phyloP scores from a whole-genome alignment of 2,113 vertebrate species.

The Theristicus caerulescens region DNA sequence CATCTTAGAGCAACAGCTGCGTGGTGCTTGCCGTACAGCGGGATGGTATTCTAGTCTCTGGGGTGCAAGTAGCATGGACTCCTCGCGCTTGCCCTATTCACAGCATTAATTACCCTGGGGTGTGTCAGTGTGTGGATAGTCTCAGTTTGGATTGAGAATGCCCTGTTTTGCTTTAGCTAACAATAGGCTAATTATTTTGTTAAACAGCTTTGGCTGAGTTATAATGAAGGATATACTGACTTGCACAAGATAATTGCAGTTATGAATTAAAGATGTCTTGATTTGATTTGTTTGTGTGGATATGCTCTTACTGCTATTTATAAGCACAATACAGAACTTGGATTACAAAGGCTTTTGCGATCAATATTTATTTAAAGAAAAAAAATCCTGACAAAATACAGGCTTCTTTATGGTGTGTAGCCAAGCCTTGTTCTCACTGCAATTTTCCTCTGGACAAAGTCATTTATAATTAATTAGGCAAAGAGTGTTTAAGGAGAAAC shows the following conservation, averaged over 20 bases:
- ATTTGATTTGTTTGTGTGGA: neutral
- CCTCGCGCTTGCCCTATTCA: neutral
- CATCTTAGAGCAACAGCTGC: neutral
- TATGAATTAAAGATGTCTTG: constrained; percentile 42
- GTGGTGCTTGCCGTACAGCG: rapidly evolving
- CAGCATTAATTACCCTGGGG: neutral
- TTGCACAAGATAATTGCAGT: constrained; percentile 13
- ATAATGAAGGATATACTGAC: neutral
- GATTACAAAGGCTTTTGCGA: neutral
- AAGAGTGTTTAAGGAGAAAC: constrained; percentile 25
- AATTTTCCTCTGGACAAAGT: neutral
- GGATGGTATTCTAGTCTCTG: neutral
- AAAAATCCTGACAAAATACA: neutral
- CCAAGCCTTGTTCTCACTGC: neutral
- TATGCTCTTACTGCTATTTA: neutral
- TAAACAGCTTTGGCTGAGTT: constrained; percentile 20
- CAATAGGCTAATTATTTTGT: constrained; percentile 29
- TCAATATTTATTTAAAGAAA: constrained; percentile 24
- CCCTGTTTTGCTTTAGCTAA: neutral
- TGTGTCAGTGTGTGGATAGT: neutral
- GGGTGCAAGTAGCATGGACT: neutral
- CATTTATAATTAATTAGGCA: constrained; percentile 32
- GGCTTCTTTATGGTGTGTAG: neutral
- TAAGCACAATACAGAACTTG: neutral
- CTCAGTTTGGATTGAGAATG: neutral